A percentile compares a stretch with the other conserved stretches of the same genome.
These are phyloP conservation scores for Urocitellus parryii DNA, from an alignment of 2,113 vertebrate genomes.

Conservation along the genomic window DNA sequence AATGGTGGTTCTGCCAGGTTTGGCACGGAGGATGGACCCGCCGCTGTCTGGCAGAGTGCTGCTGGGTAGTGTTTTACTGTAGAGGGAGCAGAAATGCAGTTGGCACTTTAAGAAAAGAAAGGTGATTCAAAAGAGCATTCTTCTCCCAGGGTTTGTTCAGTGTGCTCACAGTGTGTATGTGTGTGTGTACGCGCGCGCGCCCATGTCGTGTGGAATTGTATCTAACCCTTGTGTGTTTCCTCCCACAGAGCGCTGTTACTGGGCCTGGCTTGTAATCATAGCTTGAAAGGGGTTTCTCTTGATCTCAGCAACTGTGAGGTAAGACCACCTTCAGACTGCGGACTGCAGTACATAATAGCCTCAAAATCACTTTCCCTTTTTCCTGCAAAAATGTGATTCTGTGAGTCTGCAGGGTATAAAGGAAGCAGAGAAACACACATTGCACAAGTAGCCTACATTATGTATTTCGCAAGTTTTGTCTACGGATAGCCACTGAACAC, in stretches of 20 bases:
- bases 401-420: neutral
- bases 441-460: neutral
- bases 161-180: neutral
- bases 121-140: neutral
- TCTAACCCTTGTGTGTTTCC: slow-evolving; percentile 19
- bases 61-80: neutral
- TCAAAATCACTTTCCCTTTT: slow-evolving; percentile 14
- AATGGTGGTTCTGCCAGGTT: neutral
- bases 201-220: neutral
- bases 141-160: neutral
- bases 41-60: neutral
- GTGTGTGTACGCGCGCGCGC: neutral
- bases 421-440: neutral
- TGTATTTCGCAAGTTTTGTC: neutral
- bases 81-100: neutral
- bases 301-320: slow-evolving; percentile 99
- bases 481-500: neutral
- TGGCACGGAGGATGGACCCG: neutral
- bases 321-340: slow-evolving; percentile 74
- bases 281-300: slow-evolving; percentile 94
- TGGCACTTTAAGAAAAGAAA: slow-evolving; percentile 22
- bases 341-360: neutral
- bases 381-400: neutral
- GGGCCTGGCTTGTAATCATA: slow-evolving; percentile 96
- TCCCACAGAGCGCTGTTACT: slow-evolving; percentile 94